Evolutionary conservation across 2,113 vertebrate genomes (phyloP).

Genomic region (Chloropsis cyanopogon): DNA sequence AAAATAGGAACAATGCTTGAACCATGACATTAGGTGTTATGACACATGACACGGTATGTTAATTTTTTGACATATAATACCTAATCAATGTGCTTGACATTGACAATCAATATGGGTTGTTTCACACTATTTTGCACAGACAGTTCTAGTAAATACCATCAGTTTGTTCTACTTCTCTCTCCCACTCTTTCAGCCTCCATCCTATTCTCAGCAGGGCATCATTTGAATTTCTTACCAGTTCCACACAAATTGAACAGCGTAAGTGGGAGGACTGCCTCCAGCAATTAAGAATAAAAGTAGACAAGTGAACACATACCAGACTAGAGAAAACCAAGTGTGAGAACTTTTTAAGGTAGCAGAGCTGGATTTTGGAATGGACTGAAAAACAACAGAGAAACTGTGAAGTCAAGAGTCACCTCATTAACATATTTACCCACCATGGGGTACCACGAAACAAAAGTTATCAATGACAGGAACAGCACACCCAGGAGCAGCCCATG

Average conservation of each 20-base stretch:
- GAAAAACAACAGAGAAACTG: neutral
- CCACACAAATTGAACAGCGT: neutral
- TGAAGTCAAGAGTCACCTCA: neutral
- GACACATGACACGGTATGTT: fast-evolving
- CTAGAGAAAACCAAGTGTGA: neutral
- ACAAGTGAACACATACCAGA: neutral
- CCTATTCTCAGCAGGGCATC: neutral
- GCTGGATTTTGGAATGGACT: neutral
- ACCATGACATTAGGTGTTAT: neutral
- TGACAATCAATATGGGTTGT: neutral
- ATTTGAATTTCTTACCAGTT: neutral
- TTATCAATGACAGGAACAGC: neutral
- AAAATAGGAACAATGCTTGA: neutral
- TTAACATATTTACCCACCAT: neutral
- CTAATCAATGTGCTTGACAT: neutral
- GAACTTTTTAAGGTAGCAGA: neutral
- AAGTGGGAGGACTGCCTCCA: neutral
- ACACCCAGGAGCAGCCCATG: neutral
- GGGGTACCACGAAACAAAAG: neutral
- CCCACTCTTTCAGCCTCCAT: neutral
- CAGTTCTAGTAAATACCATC: neutral
- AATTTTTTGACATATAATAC: neutral
- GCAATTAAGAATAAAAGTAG: neutral
- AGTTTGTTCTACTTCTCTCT: neutral
- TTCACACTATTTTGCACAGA: neutral